These are phyloP conservation scores for Proales similis DNA, from an alignment of 1,140 invertebrate genomes.

Conservation along the genomic window DNA sequence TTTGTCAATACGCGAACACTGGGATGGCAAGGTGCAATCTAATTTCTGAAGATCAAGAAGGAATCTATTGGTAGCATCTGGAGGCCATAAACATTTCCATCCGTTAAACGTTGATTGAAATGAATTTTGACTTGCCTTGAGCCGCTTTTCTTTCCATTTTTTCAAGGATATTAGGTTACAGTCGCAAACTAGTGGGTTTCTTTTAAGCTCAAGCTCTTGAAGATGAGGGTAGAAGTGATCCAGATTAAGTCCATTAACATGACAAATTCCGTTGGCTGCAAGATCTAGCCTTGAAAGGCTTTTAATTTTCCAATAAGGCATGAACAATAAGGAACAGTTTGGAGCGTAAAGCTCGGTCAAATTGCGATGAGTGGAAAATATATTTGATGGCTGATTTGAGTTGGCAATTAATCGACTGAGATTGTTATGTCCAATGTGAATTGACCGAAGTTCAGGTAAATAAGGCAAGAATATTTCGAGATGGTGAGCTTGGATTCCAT, in stretches of 20 bases:
- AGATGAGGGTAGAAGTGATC: background rate
- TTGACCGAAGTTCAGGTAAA: slow-evolving; percentile 19
- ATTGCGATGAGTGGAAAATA: background rate
- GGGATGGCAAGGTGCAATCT: background rate
- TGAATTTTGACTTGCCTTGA: slow-evolving; percentile 17
- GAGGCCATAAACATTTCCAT: too few species aligned
- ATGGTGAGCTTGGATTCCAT: background rate
- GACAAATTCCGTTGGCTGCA: background rate
- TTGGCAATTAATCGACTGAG: background rate
- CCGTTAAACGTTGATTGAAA: background rate
- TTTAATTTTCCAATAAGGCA: slow-evolving; percentile 6
- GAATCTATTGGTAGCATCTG: background rate
- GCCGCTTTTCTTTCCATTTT: background rate
- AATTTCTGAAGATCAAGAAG: background rate
- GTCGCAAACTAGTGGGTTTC: slow-evolving; percentile 16
- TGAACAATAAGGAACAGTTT: slow-evolving; percentile 3
- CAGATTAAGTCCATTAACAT: slow-evolving; percentile 11
- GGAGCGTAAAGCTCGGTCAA: background rate
- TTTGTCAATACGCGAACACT: too few species aligned
- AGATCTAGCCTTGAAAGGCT: background rate
- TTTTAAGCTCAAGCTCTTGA: background rate
- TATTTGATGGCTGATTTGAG: background rate
- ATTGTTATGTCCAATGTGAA: slow-evolving; percentile 22
- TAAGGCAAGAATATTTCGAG: background rate
- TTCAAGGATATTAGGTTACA: background rate